A percentile compares a stretch with the other conserved stretches of the same genome.
Conservation (phyloP, 2,888 invertebrate species). For the Abscondita cerata region DNA sequence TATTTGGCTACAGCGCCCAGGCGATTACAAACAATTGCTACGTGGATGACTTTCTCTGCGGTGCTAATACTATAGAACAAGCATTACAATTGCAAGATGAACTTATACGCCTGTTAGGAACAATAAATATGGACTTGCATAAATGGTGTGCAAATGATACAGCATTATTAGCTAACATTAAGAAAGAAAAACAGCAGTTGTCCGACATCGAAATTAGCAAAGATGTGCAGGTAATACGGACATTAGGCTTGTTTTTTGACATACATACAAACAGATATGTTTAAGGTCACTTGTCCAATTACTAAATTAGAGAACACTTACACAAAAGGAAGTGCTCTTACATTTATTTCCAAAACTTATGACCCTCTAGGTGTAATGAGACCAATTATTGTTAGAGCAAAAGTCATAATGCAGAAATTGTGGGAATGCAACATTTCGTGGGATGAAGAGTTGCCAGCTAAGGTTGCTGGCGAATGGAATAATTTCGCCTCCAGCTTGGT, state of each 20-base stretch:
- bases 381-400: neutral
- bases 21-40: constrained; percentile 8
- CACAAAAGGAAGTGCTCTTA: neutral
- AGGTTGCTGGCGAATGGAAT: neutral
- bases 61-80: neutral
- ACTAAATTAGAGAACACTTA: too few relatives aligned
- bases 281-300: constrained; percentile 1
- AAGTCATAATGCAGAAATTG: neutral
- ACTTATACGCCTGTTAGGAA: neutral
- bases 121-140: constrained; percentile 5
- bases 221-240: neutral
- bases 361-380: neutral
- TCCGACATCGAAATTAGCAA: neutral
- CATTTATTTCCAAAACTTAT: neutral
- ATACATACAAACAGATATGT: neutral
- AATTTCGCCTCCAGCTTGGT: too few relatives aligned
- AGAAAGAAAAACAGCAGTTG: neutral
- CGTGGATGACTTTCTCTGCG: constrained; percentile 9
- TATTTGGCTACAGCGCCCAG: neutral
- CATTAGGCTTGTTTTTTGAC: neutral
- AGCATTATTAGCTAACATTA: neutral
- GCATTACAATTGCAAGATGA: constrained; percentile 1
- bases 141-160: constrained; percentile 9
- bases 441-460: too few relatives aligned
- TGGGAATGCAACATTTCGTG: too few relatives aligned